These are phyloP conservation scores for Ambastaia sidthimunki DNA, from an alignment of 2,797 vertebrate genomes.

Conservation along the genomic window DNA sequence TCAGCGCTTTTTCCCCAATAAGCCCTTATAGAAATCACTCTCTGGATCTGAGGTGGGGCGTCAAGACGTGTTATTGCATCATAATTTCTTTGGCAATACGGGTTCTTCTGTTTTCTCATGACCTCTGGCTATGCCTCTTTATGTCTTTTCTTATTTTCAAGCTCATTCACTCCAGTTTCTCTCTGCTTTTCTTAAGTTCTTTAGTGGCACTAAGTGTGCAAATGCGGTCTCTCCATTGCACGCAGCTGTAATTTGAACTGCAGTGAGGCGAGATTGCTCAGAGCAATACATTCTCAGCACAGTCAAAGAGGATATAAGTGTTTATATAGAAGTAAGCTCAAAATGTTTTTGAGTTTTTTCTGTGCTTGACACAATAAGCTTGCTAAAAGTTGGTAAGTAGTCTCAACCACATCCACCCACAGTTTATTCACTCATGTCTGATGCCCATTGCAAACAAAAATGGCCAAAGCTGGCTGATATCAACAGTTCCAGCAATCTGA, in stretches of 20 bases:
- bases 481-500: too few relatives aligned
- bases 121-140: constrained; percentile 2
- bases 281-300: background rate
- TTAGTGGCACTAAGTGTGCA: background rate
- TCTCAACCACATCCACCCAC: background rate
- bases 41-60: background rate
- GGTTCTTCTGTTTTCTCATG: background rate
- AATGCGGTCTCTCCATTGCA: background rate
- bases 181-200: background rate
- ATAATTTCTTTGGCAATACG: background rate
- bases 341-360: background rate
- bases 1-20: constrained; percentile 14
- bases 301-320: background rate
- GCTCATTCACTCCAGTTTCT: background rate
- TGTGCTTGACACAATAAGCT: background rate
- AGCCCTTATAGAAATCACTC: constrained; percentile 2
- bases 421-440: background rate
- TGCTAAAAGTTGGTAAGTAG: background rate
- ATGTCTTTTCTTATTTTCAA: background rate
- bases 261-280: background rate
- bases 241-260: background rate
- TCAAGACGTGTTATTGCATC: constrained; percentile 14
- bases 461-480: background rate
- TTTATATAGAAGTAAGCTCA: background rate
- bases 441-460: background rate